Evolutionary conservation across 2,113 vertebrate genomes (phyloP).

Genomic region (Leuciscus idus): DNA sequence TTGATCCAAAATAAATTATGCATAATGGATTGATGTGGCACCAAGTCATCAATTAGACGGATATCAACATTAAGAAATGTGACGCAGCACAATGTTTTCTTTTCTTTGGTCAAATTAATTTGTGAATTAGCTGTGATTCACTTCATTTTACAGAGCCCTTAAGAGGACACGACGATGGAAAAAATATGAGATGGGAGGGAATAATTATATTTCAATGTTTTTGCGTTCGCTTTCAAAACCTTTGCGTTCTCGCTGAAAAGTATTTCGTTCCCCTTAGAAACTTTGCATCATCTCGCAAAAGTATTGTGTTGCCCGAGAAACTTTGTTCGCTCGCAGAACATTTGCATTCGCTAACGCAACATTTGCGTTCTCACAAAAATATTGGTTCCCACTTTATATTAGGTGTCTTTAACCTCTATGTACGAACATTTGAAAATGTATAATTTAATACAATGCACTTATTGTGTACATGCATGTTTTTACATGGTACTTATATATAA

Average conservation of each 20-base stretch:
- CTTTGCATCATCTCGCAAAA: too few species aligned
- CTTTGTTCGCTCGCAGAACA: too few species aligned
- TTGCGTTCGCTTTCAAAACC: not conserved
- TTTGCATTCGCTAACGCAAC: not conserved
- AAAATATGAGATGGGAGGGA: not conserved
- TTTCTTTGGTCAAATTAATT: constrained; percentile 26
- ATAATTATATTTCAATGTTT: not conserved
- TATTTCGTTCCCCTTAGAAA: too few species aligned
- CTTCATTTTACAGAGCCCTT: not conserved
- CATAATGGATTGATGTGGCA: constrained; percentile 83
- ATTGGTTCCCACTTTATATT: too few species aligned
- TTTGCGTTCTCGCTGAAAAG: not conserved
- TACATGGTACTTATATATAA: too few species aligned
- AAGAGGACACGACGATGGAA: not conserved
- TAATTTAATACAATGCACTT: too few species aligned
- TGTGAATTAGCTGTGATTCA: not conserved
- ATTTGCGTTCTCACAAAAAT: not conserved
- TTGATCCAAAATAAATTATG: constrained; percentile 85
- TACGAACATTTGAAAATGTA: too few species aligned
- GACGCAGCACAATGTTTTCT: constrained; percentile 71
- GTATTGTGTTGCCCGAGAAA: too few species aligned
- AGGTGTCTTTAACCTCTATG: too few species aligned
- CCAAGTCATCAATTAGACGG: constrained; percentile 84
- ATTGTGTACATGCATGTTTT: too few species aligned
- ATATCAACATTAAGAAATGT: constrained; percentile 78